Evolutionary conservation across 1,140 invertebrate species (phyloP).

Genomic region (Drosophila carrolli): DNA sequence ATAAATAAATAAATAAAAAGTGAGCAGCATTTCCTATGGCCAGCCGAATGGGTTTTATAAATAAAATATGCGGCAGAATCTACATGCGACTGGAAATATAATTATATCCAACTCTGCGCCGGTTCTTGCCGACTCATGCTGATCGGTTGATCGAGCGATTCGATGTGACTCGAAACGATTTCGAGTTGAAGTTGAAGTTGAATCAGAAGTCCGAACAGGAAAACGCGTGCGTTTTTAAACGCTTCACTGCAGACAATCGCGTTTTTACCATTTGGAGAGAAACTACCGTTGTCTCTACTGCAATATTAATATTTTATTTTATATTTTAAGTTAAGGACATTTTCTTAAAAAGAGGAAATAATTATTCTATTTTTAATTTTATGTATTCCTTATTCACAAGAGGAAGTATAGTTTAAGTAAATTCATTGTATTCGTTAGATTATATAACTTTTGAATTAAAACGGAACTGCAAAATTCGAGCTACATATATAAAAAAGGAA

Average conservation of each 20-base stretch:
- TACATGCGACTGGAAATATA: constrained; percentile 17
- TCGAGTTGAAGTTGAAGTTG: background rate
- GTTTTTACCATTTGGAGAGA: constrained; percentile 6
- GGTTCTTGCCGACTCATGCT: constrained; percentile 60
- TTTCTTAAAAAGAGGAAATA: background rate
- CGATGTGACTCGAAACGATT: background rate
- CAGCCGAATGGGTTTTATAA: constrained; percentile 43
- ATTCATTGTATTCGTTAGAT: background rate
- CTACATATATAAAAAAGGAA: too few species aligned
- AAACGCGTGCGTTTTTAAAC: constrained; percentile 19
- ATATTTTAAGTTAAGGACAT: background rate
- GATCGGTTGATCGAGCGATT: constrained; percentile 9
- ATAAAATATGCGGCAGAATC: constrained; percentile 50
- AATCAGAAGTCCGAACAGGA: constrained; percentile 2
- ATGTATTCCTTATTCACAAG: background rate
- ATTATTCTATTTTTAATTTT: background rate
- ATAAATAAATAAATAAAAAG: constrained; percentile 25
- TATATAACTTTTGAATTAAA: too few species aligned
- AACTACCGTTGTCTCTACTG: background rate
- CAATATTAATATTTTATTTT: background rate
- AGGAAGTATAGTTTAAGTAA: background rate
- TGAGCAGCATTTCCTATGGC: constrained; percentile 47
- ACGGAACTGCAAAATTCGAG: background rate
- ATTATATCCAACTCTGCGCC: constrained; percentile 42
- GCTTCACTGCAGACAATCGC: constrained; percentile 14